These are phyloP conservation scores for Thomomys bottae DNA, from an alignment of 2,113 vertebrate genomes.

Conservation along the genomic window DNA sequence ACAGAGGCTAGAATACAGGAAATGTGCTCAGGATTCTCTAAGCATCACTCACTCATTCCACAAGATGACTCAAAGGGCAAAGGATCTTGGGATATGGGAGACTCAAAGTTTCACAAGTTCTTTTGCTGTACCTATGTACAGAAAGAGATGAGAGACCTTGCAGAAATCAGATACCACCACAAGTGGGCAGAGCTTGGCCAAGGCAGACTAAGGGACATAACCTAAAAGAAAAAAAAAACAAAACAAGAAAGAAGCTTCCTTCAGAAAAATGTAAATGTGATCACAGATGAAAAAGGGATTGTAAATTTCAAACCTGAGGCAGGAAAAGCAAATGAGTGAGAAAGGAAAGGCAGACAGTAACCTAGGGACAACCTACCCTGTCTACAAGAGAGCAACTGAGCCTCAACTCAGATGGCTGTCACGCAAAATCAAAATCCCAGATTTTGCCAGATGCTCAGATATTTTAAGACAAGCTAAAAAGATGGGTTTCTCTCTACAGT, in stretches of 20 bases:
- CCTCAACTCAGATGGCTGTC: not conserved
- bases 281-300: too few species aligned
- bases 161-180: not conserved
- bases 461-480: conserved; percentile 42
- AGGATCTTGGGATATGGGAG: not conserved
- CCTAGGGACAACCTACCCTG: not conserved
- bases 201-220: not conserved
- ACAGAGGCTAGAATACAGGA: not conserved
- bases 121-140: not conserved
- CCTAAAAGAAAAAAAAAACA: not conserved
- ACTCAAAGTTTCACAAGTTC: not conserved
- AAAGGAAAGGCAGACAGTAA: not conserved
- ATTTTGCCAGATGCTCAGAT: conserved; percentile 40
- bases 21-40: not conserved
- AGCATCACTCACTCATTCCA: not conserved
- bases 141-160: not conserved
- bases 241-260: not conserved
- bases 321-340: not conserved
- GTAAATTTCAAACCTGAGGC: not conserved
- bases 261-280: not conserved
- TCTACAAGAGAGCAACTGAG: not conserved
- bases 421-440: not conserved
- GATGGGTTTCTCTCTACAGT: conserved; percentile 30
- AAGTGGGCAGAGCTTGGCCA: not conserved
- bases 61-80: not conserved